Evolutionary conservation across 2,113 vertebrate species (phyloP), one percentile per base, ranked within the genome.

Genomic region (Cyanoramphus novaezelandiae): DNA sequence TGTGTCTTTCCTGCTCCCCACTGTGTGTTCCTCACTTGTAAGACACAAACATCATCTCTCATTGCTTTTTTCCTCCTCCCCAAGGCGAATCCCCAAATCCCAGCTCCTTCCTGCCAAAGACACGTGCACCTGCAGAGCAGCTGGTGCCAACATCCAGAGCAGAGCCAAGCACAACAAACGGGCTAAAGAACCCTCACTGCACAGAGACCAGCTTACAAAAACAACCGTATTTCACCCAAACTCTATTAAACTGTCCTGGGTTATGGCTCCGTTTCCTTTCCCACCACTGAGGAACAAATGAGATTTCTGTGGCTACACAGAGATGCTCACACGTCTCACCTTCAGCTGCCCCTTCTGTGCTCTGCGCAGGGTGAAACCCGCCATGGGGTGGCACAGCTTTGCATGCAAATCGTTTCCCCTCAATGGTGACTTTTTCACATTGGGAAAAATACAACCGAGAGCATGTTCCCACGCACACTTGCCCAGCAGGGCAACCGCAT

Each of bases 141-240:
- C 95, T 88, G 95, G 95, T 96, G 95, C 96, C 96, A 97, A 88
- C 95, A 96, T 90, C 80, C 65, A 92, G 37, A 95, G 93, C 60
- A 63, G 88, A 95, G 96, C 96, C 96, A 97, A 97, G 86, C 86
- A 96, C 95, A 96, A 96, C 76, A 95, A 96, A 90, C 2, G 69
- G 95, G 95, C 96, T 96, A 96, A 96, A 95, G 93, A 97, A 79
- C 92, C 96, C 95, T 97, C 92, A 75, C 90, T 90, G 88, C 80
- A 93, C 72, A 90, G 93, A 94, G 95, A 96, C 96, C 95, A 92
- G 93, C 95, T 96, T 96, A 96, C 85, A 95, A 97, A 97, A 97
- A 97, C 92, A 97, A 95, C 92, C 44, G 80, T 93, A 95, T 96
- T 97, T 97, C 96, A 96, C 96, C 96, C 96, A 94, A 93, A 95